phyloP scores from a whole-genome alignment of 1,140 invertebrate species.

The Melanaphis sacchari region DNA sequence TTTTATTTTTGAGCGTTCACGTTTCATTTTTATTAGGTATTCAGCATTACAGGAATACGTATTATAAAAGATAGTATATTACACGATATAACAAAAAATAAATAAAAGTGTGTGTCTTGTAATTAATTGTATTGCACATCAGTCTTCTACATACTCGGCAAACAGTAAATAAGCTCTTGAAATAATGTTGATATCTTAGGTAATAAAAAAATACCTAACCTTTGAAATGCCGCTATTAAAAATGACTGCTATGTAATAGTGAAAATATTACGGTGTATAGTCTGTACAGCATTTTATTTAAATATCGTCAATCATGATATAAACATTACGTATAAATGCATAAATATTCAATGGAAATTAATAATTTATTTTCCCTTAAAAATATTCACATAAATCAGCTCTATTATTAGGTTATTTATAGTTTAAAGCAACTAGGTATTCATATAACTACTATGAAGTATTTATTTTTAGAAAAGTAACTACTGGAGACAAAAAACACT shows the following conservation, averaged over 20 bases:
- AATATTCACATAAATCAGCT: not conserved
- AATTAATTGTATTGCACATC: not conserved
- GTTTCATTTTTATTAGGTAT: not conserved
- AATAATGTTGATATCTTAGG: not conserved
- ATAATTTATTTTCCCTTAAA: not conserved
- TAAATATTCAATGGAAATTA: not conserved
- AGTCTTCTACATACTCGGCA: not conserved
- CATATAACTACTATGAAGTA: not conserved
- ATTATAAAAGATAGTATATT: not conserved
- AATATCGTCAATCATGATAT: not conserved
- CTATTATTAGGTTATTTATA: not conserved
- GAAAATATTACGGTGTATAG: not conserved
- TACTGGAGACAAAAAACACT: not conserved
- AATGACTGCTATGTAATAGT: not conserved
- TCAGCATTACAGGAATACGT: not conserved
- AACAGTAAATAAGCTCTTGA: not conserved
- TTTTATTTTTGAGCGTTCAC: not conserved
- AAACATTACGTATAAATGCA: not conserved
- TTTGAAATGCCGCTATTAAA: not conserved
- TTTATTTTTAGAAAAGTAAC: not conserved
- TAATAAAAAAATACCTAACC: not conserved
- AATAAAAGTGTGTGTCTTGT: not conserved
- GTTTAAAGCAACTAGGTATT: not conserved
- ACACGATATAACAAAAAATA: not conserved
- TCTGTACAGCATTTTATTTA: no score